phyloP scores from a whole-genome alignment of 2,113 vertebrate species.

The Pleuronectes platessa region DNA sequence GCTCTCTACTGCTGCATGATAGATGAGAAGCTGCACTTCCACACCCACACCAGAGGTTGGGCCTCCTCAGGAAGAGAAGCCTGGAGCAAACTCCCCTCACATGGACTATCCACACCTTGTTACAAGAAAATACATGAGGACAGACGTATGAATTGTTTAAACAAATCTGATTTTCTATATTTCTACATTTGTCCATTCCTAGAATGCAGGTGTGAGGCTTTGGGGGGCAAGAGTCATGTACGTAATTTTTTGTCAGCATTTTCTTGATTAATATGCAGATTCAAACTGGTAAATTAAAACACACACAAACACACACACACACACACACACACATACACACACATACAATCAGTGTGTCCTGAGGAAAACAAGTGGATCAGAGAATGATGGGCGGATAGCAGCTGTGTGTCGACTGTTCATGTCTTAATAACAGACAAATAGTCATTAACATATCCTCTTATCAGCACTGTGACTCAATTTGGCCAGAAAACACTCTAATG shows the following conservation, averaged over 20 bases:
- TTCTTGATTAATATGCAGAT: slow-evolving; percentile 18
- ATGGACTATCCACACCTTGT: no score
- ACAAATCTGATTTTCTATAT: no score
- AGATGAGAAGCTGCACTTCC: no score
- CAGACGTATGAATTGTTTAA: background rate
- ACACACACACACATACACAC: background rate
- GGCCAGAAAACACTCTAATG: slow-evolving; percentile 42
- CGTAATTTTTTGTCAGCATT: background rate
- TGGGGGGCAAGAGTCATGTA: background rate
- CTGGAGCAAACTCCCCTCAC: no score
- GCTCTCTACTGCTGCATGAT: no score
- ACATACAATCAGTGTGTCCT: background rate
- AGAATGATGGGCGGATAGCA: slow-evolving; percentile 22
- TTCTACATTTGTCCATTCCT: background rate
- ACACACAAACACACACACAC: slow-evolving; percentile 4
- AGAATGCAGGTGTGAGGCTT: no score
- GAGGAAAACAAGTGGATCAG: slow-evolving; percentile 11
- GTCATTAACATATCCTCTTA: slow-evolving; percentile 50
- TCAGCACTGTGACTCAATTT: slow-evolving; percentile 26
- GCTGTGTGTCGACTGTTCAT: slow-evolving; percentile 12
- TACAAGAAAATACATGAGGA: background rate
- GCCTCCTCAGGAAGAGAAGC: no score
- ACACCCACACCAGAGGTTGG: no score
- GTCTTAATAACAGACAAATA: slow-evolving; percentile 29
- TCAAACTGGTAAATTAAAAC: background rate